These are phyloP conservation scores for Plecturocebus donacophilus DNA, from an alignment of 2,113 vertebrate species.

Conservation along the genomic window DNA sequence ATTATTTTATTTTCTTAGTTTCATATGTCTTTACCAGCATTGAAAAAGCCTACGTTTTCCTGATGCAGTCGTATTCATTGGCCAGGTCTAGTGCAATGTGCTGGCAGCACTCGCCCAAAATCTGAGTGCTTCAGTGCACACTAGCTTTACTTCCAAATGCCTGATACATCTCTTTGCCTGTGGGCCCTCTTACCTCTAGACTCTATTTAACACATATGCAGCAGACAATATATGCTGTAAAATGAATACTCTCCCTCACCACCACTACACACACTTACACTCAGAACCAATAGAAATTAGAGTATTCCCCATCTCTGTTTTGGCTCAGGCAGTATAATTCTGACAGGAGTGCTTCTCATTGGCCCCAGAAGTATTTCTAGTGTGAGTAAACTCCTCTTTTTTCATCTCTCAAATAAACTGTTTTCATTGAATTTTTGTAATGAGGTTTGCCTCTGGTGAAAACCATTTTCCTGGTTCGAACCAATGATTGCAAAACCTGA, in stretches of 20 bases:
- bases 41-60: not conserved
- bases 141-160: not conserved
- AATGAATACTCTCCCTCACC: no score
- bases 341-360: not conserved
- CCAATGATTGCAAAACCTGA: not conserved
- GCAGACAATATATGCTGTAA: not conserved
- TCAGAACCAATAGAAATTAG: not conserved
- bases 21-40: not conserved
- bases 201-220: accelerated
- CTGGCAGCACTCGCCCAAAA: no score
- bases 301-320: not conserved
- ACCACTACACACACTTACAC: not conserved
- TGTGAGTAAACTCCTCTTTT: not conserved
- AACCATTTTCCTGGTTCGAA: not conserved
- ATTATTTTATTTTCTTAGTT: not conserved
- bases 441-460: not conserved
- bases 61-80: accelerated
- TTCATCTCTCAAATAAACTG: not conserved
- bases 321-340: not conserved
- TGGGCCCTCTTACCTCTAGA: not conserved
- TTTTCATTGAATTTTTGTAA: not conserved
- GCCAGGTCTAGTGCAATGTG: no score
- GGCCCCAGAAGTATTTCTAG: not conserved
- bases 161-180: not conserved
- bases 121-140: accelerated